Evolutionary conservation across 2,113 vertebrate genomes (phyloP).

Genomic region (Hystrix brachyura): DNA sequence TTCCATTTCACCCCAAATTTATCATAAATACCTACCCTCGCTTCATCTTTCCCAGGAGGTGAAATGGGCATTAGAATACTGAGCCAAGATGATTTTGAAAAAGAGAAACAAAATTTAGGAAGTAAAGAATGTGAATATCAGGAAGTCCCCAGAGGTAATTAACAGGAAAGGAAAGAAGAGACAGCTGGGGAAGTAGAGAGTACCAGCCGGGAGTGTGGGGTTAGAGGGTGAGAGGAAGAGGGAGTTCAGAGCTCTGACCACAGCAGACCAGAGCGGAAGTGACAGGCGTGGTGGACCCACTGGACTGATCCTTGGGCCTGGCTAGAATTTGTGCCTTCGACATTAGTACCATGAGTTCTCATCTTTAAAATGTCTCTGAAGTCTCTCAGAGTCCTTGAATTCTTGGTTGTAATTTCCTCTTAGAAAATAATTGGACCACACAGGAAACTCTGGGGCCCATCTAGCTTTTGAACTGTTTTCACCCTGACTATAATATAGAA

Average conservation of each 20-base stretch:
- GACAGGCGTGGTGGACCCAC: neutral
- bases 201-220: neutral
- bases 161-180: neutral
- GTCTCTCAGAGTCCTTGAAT: conserved; percentile 28
- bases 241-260: neutral
- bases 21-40: neutral
- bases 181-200: neutral
- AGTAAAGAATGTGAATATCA: neutral
- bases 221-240: neutral
- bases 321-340: neutral
- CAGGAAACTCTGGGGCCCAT: neutral
- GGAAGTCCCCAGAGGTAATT: neutral
- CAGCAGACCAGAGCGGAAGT: neutral
- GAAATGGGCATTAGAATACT: neutral
- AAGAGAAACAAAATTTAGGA: neutral
- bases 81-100: neutral
- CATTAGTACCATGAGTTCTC: neutral
- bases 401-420: conserved; percentile 43
- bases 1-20: neutral
- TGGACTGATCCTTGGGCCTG: neutral
- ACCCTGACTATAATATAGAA: neutral
- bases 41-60: neutral
- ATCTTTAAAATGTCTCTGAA: neutral
- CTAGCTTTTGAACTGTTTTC: neutral
- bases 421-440: neutral